phyloP scores from a whole-genome alignment of 2,113 vertebrate genomes.

The Mesitornis unicolor region DNA sequence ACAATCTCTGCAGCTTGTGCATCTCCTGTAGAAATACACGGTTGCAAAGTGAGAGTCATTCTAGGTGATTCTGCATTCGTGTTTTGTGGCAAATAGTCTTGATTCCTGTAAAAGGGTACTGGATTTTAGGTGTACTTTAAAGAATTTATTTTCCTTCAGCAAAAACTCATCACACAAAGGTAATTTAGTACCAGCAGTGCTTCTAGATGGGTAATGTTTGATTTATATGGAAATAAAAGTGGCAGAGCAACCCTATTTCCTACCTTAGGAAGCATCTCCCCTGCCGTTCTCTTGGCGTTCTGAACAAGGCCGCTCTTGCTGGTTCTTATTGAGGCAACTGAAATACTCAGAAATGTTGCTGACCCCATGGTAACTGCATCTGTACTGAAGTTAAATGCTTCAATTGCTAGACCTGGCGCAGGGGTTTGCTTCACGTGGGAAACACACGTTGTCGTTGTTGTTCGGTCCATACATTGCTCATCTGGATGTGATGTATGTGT shows the following conservation, averaged over 20 bases:
- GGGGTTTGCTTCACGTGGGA: background rate
- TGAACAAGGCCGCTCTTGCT: background rate
- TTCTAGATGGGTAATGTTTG: background rate
- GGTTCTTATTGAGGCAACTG: background rate
- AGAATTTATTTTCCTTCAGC: background rate
- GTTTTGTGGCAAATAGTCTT: background rate
- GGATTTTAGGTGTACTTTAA: background rate
- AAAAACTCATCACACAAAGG: background rate
- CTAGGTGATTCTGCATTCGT: background rate
- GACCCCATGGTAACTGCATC: background rate
- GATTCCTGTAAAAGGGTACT: background rate
- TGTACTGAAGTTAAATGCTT: background rate
- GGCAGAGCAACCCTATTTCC: background rate
- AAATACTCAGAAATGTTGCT: background rate
- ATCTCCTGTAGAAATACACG: background rate
- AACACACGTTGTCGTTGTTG: rapidly evolving
- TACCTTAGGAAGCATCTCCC: background rate
- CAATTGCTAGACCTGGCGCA: background rate
- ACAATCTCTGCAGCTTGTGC: background rate
- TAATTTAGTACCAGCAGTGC: background rate
- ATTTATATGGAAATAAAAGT: background rate
- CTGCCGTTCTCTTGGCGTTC: background rate
- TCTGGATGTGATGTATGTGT: rapidly evolving
- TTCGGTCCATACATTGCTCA: rapidly evolving
- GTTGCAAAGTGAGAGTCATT: background rate